Percentiles rank a stretch among this genome's conserved stretches.
phyloP scores from a whole-genome alignment of 2,113 vertebrate genomes.

The Aphyosemion australe region DNA sequence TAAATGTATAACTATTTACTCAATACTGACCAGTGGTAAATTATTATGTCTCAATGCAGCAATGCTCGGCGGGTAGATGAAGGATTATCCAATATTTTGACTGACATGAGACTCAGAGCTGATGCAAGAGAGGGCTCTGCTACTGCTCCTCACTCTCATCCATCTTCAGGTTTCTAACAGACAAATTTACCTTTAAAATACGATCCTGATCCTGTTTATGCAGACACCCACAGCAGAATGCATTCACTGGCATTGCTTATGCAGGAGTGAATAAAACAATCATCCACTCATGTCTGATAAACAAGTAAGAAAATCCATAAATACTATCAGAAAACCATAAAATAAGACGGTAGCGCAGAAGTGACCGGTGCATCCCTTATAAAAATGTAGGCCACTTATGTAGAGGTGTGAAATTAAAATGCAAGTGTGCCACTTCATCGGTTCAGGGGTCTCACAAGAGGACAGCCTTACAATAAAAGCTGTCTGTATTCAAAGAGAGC shows the following conservation, averaged over 20 bases:
- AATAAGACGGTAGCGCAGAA: slow-evolving; percentile 1
- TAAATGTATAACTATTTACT: neutral
- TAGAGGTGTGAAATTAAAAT: slow-evolving; percentile 49
- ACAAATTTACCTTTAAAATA: slow-evolving; percentile 14
- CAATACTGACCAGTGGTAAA: neutral
- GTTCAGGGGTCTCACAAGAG: slow-evolving; percentile 39
- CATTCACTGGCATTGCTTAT: neutral
- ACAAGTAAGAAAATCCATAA: neutral
- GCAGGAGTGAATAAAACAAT: slow-evolving; percentile 1
- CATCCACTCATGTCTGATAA: neutral
- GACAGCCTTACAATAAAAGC: slow-evolving; percentile 18
- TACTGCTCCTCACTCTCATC: slow-evolving; percentile 13
- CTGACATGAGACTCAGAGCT: slow-evolving; percentile 28
- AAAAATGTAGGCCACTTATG: slow-evolving; percentile 17
- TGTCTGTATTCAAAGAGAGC: slow-evolving; percentile 19
- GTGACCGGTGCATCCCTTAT: slow-evolving; percentile 10
- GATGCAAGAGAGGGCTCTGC: slow-evolving; percentile 10
- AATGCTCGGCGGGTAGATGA: slow-evolving; percentile 19
- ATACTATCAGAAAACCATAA: neutral
- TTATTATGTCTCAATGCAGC: slow-evolving; percentile 1
- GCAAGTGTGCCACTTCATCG: slow-evolving; percentile 40
- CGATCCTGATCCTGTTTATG: slow-evolving; percentile 5
- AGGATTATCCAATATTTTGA: slow-evolving; percentile 48
- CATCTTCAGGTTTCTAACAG: slow-evolving; percentile 17
- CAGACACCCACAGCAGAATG: neutral